These are phyloP conservation scores for Menura novaehollandiae DNA, from an alignment of 2,113 vertebrate species.

Conservation along the genomic window DNA sequence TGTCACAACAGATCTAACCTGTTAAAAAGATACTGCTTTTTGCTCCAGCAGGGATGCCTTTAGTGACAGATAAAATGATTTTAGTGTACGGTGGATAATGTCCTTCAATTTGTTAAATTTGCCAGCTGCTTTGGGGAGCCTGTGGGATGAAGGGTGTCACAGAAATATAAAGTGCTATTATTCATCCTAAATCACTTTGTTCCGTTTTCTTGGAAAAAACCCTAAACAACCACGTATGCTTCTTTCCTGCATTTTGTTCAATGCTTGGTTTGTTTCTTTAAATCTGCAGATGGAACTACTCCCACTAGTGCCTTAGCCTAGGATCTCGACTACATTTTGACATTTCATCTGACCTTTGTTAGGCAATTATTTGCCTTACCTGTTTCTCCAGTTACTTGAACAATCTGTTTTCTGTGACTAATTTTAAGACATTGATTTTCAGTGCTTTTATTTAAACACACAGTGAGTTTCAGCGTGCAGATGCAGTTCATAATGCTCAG, in stretches of 20 bases:
- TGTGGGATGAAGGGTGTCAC: neutral
- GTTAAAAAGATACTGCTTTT: neutral
- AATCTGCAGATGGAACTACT: neutral
- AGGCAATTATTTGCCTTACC: neutral
- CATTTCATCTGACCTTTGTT: neutral
- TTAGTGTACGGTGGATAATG: rapidly evolving
- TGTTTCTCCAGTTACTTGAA: neutral
- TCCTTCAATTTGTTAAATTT: neutral
- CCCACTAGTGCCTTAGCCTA: neutral
- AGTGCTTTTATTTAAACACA: neutral
- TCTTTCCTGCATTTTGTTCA: neutral
- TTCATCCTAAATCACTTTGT: neutral
- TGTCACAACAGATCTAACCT: neutral
- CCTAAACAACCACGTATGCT: neutral
- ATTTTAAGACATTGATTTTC: neutral
- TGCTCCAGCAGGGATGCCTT: neutral
- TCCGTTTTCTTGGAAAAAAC: neutral
- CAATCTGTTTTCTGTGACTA: neutral
- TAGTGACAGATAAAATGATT: neutral
- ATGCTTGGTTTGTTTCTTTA: neutral
- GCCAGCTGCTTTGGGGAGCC: neutral
- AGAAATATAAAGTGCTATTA: neutral
- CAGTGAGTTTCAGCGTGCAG: neutral
- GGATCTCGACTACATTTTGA: neutral
- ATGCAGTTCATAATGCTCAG: neutral